phyloP scores from a whole-genome alignment of 1,140 invertebrate species.

The Drosophila sproati region DNA sequence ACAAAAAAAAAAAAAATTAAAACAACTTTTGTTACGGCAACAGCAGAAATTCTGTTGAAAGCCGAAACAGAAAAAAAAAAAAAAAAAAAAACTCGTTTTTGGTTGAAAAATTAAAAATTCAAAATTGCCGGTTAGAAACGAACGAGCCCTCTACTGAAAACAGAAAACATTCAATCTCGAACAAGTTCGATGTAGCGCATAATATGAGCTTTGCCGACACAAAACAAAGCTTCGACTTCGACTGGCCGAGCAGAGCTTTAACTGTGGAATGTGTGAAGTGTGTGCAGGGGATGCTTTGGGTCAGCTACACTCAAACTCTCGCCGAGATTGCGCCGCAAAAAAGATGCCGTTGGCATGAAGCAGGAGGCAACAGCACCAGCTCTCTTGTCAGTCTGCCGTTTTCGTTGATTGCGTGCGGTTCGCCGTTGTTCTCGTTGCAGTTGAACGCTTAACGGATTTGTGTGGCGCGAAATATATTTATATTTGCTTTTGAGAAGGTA shows the following conservation, averaged over 20 bases:
- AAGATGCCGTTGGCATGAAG: constrained; percentile 59
- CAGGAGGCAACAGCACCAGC: constrained; percentile 16
- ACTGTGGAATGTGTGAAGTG: too few species aligned
- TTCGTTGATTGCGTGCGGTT: constrained; percentile 66
- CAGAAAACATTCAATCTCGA: constrained; percentile 38
- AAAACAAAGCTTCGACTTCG: constrained; percentile 1
- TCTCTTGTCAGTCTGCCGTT: constrained; percentile 63
- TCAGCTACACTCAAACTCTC: constrained; percentile 25
- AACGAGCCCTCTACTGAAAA: constrained; percentile 59
- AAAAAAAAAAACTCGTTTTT: constrained; percentile 61
- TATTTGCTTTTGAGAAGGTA: constrained; percentile 53
- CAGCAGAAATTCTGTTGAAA: constrained; percentile 35
- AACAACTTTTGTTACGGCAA: constrained; percentile 51
- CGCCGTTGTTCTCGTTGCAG: constrained; percentile 18
- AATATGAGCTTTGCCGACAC: constrained; percentile 31
- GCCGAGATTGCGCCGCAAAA: constrained; percentile 65
- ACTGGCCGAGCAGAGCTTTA: constrained; percentile 11
- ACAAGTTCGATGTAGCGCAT: constrained; percentile 66
- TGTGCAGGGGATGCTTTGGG: constrained; percentile 40
- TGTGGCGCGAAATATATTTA: constrained; percentile 44
- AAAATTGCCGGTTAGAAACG: constrained; percentile 69
- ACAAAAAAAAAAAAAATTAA: constrained; percentile 9
- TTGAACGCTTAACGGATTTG: constrained; percentile 19
- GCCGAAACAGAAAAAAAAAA: constrained; percentile 33
- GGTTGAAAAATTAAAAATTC: constrained; percentile 53